phyloP scores from a whole-genome alignment of 2,888 invertebrate species.

The Dichetophora obliterata region DNA sequence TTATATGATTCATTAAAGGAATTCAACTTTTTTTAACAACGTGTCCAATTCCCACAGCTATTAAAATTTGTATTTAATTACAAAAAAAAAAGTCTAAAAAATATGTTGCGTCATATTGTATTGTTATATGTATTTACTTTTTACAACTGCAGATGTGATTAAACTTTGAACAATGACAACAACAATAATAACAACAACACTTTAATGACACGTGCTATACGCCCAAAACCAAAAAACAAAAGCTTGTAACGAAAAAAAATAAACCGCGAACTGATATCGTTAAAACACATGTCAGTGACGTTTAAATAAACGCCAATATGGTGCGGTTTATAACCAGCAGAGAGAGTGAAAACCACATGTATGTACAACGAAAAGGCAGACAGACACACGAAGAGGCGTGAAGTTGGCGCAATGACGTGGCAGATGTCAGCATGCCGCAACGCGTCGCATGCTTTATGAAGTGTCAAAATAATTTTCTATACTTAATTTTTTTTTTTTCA shows the following conservation, averaged over 20 bases:
- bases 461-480: too few relatives aligned
- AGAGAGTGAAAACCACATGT: background rate
- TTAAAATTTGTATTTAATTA: too few relatives aligned
- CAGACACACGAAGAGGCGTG: background rate
- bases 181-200: background rate
- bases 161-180: background rate
- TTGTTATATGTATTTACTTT: too few relatives aligned
- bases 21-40: too few relatives aligned
- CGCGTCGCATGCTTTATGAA: too few relatives aligned
- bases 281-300: constrained; percentile 14
- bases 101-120: too few relatives aligned
- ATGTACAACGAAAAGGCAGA: background rate
- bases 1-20: too few relatives aligned
- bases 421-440: background rate
- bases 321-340: background rate
- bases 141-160: background rate
- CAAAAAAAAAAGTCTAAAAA: too few relatives aligned
- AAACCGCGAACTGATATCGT: background rate
- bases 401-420: background rate
- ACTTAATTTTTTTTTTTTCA: too few relatives aligned
- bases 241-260: background rate
- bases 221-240: background rate
- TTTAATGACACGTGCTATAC: background rate
- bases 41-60: too few relatives aligned
- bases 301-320: background rate